Percentiles rank a stretch among this genome's conserved stretches.
Evolutionary conservation across 2,113 vertebrate species (phyloP).

Genomic region (Pungitius pungitius): DNA sequence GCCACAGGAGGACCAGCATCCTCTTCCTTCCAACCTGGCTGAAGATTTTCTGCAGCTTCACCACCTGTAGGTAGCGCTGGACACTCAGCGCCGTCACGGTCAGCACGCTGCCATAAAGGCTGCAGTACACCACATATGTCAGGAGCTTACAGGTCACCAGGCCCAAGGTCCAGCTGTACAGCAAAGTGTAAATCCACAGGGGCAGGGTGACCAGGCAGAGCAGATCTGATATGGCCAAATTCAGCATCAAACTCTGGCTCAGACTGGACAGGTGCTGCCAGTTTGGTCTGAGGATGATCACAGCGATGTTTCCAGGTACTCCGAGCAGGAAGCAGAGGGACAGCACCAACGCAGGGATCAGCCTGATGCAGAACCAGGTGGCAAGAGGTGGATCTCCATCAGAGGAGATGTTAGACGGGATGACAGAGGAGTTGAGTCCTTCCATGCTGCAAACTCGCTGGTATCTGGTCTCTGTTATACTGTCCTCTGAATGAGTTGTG

Average conservation of each 20-base stretch:
- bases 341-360: slow-evolving; percentile 5
- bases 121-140: background rate
- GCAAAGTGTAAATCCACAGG: slow-evolving; percentile 27
- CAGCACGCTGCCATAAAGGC: slow-evolving; percentile 19
- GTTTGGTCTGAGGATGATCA: slow-evolving; percentile 38
- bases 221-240: slow-evolving; percentile 44
- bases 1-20: too few relatives aligned
- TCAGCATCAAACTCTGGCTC: slow-evolving; percentile 44
- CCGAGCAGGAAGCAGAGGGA: slow-evolving; percentile 14
- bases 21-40: too few relatives aligned
- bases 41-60: background rate
- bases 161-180: slow-evolving; percentile 26
- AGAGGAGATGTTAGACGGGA: slow-evolving; percentile 6
- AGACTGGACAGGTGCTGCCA: slow-evolving; percentile 34
- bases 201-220: slow-evolving; percentile 37
- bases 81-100: too few relatives aligned
- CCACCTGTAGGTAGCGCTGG: too few relatives aligned
- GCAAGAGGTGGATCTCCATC: background rate
- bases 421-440: background rate
- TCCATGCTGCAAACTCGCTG: background rate
- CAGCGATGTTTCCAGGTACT: slow-evolving; percentile 41
- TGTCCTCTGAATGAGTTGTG: background rate
- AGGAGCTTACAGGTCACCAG: slow-evolving; percentile 28
- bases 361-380: background rate
- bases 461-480: too few relatives aligned